Evolutionary conservation across 2,113 vertebrate species (phyloP).

Genomic region (Hydropotes inermis): DNA sequence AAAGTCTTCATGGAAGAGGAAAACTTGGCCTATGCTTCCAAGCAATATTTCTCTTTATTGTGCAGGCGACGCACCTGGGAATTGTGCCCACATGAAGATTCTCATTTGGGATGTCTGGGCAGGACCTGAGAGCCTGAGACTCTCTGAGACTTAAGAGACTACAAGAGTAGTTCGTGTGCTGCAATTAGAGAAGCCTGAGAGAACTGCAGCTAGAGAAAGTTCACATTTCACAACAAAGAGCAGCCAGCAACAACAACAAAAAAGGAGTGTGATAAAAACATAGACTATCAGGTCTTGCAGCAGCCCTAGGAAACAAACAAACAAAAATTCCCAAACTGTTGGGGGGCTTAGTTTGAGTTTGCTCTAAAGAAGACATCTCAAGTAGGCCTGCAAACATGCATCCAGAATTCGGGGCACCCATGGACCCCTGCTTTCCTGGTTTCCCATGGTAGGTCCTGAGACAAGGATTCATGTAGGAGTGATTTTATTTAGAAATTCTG

Average conservation of each 20-base stretch:
- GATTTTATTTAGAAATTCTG: slow-evolving; percentile 43
- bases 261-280: background rate
- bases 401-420: background rate
- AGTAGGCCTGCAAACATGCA: background rate
- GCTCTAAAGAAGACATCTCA: background rate
- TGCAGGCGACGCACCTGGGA: background rate
- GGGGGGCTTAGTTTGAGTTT: too few species aligned
- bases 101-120: background rate
- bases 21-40: background rate
- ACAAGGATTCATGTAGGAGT: background rate
- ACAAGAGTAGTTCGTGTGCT: background rate
- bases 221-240: background rate
- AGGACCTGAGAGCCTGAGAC: background rate
- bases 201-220: background rate
- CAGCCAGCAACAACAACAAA: background rate
- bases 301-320: background rate
- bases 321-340: background rate
- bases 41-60: background rate
- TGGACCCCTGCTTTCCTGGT: background rate
- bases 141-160: background rate
- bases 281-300: background rate
- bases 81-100: background rate
- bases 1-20: background rate
- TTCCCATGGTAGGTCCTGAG: background rate
- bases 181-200: background rate